Conservation (phyloP, 2,113 vertebrate genomes). For the Hypocryptadius cinnamomeus region DNA sequence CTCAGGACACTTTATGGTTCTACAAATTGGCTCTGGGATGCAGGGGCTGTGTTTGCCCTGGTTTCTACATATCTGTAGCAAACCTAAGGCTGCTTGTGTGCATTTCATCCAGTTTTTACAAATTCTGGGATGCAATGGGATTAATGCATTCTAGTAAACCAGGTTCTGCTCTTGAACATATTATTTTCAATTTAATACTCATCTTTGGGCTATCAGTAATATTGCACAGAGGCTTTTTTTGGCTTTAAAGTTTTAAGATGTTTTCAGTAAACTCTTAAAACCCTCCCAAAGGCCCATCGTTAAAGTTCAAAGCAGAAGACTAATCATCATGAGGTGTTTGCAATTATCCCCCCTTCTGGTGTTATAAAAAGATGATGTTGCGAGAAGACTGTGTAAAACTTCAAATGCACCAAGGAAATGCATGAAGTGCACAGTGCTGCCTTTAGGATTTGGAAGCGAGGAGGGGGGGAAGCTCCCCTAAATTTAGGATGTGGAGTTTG, state of each 20-base stretch:
- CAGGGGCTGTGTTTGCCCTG: neutral
- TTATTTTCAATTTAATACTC: neutral
- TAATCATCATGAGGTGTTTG: conserved; percentile 22
- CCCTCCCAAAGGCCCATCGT: neutral
- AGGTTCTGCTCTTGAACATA: neutral
- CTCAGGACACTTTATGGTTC: neutral
- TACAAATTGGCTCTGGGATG: neutral
- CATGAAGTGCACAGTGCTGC: neutral
- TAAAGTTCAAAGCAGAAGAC: conserved; percentile 34
- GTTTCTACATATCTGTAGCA: neutral
- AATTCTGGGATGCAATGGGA: neutral
- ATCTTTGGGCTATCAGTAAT: neutral
- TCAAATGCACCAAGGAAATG: neutral
- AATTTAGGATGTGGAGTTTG: neutral
- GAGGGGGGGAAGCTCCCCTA: neutral
- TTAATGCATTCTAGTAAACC: neutral
- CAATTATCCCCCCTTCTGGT: neutral
- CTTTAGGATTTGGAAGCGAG: neutral
- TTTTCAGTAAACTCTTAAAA: conserved; percentile 21
- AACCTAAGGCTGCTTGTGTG: neutral
- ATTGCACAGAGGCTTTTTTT: neutral
- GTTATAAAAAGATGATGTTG: neutral
- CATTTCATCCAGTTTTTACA: neutral
- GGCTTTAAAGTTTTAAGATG: neutral
- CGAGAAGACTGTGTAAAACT: neutral